Evolutionary conservation across 2,113 vertebrate species (phyloP), one percentile per base, ranked within the genome.

Genomic region (Emydura subglobosa): DNA sequence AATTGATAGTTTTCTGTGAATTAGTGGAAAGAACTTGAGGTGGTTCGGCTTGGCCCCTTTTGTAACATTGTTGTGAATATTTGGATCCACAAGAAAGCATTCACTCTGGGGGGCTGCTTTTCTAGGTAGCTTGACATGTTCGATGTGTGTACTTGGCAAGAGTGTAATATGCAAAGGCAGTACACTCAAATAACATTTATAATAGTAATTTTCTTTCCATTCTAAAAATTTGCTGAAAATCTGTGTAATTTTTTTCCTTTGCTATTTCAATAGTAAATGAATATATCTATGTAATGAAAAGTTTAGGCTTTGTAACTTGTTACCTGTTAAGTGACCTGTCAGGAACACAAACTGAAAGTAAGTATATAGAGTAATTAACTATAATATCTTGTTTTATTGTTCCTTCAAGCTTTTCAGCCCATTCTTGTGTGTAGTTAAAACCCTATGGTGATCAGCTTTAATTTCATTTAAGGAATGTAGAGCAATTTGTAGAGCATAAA

Each of bases 81-180:
- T 82, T 91, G 87, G 72, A 74, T 92, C 31, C 16, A 29, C 5
- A 2, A 72, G 6, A 1, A 34, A n/a, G 25, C 34, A 16, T 39
- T 79, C 57, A 4, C 4, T 88, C 27, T 0, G 68, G 49, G 10
- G 86, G 90, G 55, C 8, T 51, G 3, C 2, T 7, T 39, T 82
- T 34, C n/a, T 50, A 10, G 14, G 65, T 68, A 3, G 2, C 44
- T 79, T 82, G 61, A 12, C 11, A 12, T n/a, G 31, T 68, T 68
- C 14, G n/a, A 19, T 8, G 16, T 8, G 31, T 89, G 49, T 74
- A 6, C 34, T 74, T 92, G 3, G 7, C 61, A 47, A 1, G 10
- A 25, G 22, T 0, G 0, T 53, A 44, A 7, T 83, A 25, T 89
- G 13, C 25, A 44, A 80, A 86, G 29, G 27, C 5, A 80, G 0